Evolutionary conservation across 2,888 invertebrate species (phyloP).

Genomic region (Hoplodrina ambigua): DNA sequence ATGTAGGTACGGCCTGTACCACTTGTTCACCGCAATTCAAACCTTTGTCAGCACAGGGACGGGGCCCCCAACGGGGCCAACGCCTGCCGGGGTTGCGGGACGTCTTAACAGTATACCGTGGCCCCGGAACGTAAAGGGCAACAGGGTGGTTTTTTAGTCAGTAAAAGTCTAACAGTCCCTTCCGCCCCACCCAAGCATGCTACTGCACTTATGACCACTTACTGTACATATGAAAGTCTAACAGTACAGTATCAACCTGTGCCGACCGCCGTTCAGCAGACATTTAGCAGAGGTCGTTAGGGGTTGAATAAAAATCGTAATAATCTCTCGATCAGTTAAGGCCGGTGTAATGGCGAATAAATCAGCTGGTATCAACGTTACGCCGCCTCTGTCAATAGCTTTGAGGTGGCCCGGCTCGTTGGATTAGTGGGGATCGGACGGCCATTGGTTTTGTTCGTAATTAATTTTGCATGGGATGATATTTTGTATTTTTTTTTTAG

Average conservation of each 20-base stretch:
- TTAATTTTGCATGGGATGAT: background rate
- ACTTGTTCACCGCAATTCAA: too few species aligned
- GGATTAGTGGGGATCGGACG: conserved; percentile 69
- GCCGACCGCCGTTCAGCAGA: conserved; percentile 8
- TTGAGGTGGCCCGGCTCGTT: conserved; percentile 71
- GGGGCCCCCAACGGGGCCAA: too few species aligned
- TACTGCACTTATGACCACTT: too few species aligned
- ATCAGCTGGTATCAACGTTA: conserved; percentile 86
- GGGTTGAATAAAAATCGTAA: conserved; percentile 78
- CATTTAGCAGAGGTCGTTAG: conserved; percentile 68
- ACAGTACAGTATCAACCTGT: conserved; percentile 21
- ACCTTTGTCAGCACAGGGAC: too few species aligned
- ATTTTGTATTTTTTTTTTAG: too few species aligned
- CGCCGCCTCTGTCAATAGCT: conserved; percentile 86
- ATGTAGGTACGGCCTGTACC: too few species aligned
- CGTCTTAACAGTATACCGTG: too few species aligned
- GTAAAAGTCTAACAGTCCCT: too few species aligned
- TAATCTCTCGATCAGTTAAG: conserved; percentile 84
- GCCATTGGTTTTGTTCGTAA: conserved; percentile 7
- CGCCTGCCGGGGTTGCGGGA: too few species aligned
- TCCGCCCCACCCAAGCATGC: too few species aligned
- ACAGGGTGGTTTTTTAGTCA: too few species aligned
- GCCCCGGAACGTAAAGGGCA: too few species aligned
- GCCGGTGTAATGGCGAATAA: conserved; percentile 87
- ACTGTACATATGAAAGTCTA: background rate